phyloP scores from a whole-genome alignment of 2,113 vertebrate genomes.

The Anseranas semipalmata region DNA sequence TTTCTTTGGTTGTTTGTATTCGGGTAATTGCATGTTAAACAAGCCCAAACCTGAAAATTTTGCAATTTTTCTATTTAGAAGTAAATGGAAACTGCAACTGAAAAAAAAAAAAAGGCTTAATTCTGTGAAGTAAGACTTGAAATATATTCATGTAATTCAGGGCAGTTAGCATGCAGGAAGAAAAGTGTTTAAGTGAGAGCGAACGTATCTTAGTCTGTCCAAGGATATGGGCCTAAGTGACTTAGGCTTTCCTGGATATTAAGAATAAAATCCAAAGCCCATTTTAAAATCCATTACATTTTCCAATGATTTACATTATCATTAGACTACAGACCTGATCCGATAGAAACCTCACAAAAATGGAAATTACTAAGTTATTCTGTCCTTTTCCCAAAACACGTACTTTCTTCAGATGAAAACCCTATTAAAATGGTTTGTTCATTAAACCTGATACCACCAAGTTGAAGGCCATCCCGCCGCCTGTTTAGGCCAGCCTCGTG shows the following conservation, averaged over 20 bases:
- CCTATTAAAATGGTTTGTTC: not conserved
- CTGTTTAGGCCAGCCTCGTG: not conserved
- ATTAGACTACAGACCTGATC: not conserved
- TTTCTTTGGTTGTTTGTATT: not conserved
- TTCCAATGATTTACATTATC: not conserved
- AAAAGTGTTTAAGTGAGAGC: not conserved
- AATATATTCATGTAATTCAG: not conserved
- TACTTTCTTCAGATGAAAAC: not conserved
- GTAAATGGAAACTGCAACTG: not conserved
- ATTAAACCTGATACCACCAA: not conserved
- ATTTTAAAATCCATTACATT: not conserved
- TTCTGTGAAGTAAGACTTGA: not conserved
- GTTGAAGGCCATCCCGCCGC: not conserved
- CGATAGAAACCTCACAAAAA: not conserved
- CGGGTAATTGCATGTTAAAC: not conserved
- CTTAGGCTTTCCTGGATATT: not conserved
- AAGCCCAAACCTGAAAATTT: not conserved
- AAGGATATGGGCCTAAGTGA: not conserved
- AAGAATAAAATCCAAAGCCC: not conserved
- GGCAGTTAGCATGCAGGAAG: not conserved
- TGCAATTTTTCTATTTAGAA: not conserved
- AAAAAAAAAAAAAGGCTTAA: not conserved
- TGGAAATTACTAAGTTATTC: not conserved
- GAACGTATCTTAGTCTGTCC: not conserved
- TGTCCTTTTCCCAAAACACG: not conserved